phyloP scores from a whole-genome alignment of 2,797 vertebrate genomes.

The Tinamus major region DNA sequence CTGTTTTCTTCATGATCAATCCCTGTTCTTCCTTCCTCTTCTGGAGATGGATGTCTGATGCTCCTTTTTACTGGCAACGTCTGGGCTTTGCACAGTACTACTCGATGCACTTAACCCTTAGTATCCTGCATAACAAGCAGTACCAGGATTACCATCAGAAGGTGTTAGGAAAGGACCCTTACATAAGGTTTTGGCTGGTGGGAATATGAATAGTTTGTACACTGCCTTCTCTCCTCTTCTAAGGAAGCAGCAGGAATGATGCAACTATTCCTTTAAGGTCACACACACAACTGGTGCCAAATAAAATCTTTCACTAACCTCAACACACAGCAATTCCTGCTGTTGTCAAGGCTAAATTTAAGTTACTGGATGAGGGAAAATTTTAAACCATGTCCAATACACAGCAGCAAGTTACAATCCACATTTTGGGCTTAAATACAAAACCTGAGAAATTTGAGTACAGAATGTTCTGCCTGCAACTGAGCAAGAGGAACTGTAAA shows the following conservation, averaged over 20 bases:
- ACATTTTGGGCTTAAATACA: not conserved
- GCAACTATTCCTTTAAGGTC: not conserved
- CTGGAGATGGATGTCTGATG: not conserved
- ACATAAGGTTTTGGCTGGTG: not conserved
- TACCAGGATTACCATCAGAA: not conserved
- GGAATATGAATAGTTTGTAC: not conserved
- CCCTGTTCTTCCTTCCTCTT: not conserved
- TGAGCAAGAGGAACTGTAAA: not conserved
- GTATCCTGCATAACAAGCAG: not conserved
- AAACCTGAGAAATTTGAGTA: not conserved
- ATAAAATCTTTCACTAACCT: not conserved
- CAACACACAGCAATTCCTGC: not conserved
- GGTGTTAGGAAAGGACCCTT: not conserved
- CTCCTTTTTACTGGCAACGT: not conserved
- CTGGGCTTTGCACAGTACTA: not conserved
- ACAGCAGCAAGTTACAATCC: not conserved
- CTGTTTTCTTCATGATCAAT: not conserved
- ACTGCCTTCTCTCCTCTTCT: not conserved
- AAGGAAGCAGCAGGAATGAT: slow-evolving; percentile 1
- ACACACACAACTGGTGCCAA: not conserved
- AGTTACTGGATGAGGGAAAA: not conserved
- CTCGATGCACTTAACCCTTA: not conserved
- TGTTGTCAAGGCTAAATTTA: slow-evolving; percentile 28
- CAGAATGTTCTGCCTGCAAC: not conserved
- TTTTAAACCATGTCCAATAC: not conserved